Base-by-base conservation (phyloP, 2,888 invertebrate species). In the Ganaspis brasiliensis region DNA sequence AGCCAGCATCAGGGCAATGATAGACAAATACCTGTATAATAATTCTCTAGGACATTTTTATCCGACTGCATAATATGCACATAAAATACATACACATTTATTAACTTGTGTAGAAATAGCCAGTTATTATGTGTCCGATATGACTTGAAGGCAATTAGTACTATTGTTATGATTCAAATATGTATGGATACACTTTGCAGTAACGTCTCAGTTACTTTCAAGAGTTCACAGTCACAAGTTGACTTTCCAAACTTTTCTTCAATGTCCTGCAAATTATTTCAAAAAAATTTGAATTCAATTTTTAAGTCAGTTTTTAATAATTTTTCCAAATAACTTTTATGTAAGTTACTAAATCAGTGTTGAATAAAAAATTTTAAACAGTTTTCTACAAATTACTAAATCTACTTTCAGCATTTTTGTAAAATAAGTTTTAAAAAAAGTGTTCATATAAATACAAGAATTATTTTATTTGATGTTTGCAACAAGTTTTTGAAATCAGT, bases 151-250 rank as follows among this genome's bases (percentile, higher is more conserved):
- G 87, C 87, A 89, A 90, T 91, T 90, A 90, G 87, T 89, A 90
- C 89, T 89, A 90, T 91, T 91, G 89, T 91, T 91, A 91, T 91
- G 89, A 90, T 91, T 86, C 84, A 80, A 81, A 81, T 83, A 84
- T 84, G 85, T 86, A 87, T 81, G 79, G 83, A 85, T 83, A 83
- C 82, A 80, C 80, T 73, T 81, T 70, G 78, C 82, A 79, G 82
- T 81, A 83, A 81, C 79, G 83, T 82, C 77, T 79, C 84, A 83
- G 83, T 81, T 79, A 80, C 80, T 80, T 73, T 74, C 82, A 75
- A 79, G 80, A 85, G 82, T 79, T 84, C 80, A 67, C 37, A 67
- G 45, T 24, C 45, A 45, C 40, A 26, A 59, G n/a, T 21, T 71
- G 35, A 52, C 45, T 49, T 70, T 40, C 40, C 45, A 6, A n/a